These are phyloP conservation scores for Sternotherus odoratus DNA, from an alignment of 2,797 vertebrate species.

Conservation along the genomic window DNA sequence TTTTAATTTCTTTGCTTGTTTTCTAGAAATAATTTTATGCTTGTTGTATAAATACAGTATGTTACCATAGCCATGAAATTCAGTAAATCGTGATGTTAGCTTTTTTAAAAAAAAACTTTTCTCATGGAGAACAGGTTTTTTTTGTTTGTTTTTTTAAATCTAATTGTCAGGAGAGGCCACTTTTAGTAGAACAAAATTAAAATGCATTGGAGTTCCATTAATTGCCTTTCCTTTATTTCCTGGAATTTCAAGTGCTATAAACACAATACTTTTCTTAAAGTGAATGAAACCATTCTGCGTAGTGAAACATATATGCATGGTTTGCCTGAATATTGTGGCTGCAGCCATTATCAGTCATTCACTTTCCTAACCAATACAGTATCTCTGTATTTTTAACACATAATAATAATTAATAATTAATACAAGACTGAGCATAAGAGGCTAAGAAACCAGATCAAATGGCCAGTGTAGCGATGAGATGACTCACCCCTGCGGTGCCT, in stretches of 20 bases:
- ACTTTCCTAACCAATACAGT: background rate
- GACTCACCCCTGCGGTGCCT: too few relatives aligned
- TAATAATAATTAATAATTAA: background rate
- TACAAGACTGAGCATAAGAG: background rate
- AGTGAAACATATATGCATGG: fast-evolving
- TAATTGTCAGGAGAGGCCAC: conserved; percentile 17
- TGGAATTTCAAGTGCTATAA: background rate
- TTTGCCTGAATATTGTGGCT: background rate
- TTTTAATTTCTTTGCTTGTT: background rate
- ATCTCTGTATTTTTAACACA: background rate
- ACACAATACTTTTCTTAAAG: background rate
- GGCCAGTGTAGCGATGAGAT: background rate
- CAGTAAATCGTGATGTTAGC: background rate
- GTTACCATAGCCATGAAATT: background rate
- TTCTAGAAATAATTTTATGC: background rate
- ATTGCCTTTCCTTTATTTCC: background rate
- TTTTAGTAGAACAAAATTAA: conserved; percentile 35
- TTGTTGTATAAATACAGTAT: background rate
- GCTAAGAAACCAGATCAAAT: background rate
- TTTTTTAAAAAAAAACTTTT: background rate
- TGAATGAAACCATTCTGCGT: background rate
- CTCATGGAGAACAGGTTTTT: background rate
- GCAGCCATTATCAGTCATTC: fast-evolving
- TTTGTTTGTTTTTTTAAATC: background rate
- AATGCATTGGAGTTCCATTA: background rate